These are phyloP conservation scores for Scaptomyza reducta DNA, from an alignment of 2,888 invertebrate species.

Conservation along the genomic window DNA sequence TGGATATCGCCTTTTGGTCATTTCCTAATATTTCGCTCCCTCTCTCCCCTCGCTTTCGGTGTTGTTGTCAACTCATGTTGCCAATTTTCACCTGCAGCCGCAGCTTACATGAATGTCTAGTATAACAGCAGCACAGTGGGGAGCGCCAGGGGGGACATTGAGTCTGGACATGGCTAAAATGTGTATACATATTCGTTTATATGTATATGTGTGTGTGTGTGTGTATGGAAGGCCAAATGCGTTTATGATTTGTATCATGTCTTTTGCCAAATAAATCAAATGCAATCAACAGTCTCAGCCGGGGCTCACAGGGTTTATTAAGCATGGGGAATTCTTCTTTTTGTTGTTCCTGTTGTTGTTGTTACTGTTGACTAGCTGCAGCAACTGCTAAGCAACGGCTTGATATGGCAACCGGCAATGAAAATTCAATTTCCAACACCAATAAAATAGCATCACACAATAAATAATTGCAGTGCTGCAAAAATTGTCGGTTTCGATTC, in stretches of 20 bases:
- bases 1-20: constrained; percentile 59
- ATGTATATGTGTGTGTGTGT: constrained; percentile 27
- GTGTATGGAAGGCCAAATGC: constrained; percentile 64
- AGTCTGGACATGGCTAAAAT: constrained; percentile 2
- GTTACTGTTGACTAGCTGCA: constrained; percentile 15
- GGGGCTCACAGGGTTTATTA: constrained; percentile 52
- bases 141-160: neutral
- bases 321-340: constrained; percentile 29
- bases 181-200: neutral
- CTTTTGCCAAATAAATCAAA: constrained; percentile 75
- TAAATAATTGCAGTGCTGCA: constrained; percentile 28
- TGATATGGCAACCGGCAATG: constrained; percentile 47
- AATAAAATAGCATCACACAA: constrained; percentile 40
- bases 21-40: constrained; percentile 57
- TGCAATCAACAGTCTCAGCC: constrained; percentile 70
- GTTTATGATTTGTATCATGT: constrained; percentile 78
- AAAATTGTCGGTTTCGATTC: neutral
- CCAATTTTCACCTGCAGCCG: constrained; percentile 75
- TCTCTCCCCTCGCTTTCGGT: constrained; percentile 3
- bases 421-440: constrained; percentile 67
- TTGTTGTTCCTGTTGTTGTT: no score
- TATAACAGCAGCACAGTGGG: constrained; percentile 48
- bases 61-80: constrained; percentile 78
- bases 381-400: constrained; percentile 41
- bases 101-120: constrained; percentile 55